Evolutionary conservation across 2,888 invertebrate genomes (phyloP).

Genomic region (Melanostoma scalare): DNA sequence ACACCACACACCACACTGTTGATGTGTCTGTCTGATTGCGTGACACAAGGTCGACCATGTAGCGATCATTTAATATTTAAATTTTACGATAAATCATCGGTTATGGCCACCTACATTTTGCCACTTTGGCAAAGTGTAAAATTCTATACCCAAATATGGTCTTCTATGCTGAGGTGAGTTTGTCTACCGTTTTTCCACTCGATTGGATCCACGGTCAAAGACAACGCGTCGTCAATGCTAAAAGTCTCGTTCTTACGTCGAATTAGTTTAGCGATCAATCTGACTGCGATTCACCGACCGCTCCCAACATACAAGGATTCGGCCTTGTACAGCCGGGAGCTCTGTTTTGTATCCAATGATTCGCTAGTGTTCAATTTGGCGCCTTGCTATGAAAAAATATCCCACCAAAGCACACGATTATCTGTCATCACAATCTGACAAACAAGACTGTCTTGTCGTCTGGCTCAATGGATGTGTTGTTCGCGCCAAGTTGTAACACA

Average conservation of each 20-base stretch:
- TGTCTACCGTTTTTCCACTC: conserved; percentile 21
- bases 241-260: conserved; percentile 44
- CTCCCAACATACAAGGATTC: conserved; percentile 56
- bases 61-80: conserved; percentile 72
- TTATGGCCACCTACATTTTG: conserved; percentile 69
- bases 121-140: conserved; percentile 45
- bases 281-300: conserved; percentile 33
- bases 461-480: conserved; percentile 47
- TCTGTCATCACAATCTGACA: conserved; percentile 62
- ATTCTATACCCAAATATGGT: conserved; percentile 66
- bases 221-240: conserved; percentile 1
- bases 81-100: conserved; percentile 69
- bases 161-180: conserved; percentile 21
- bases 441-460: conserved; percentile 44
- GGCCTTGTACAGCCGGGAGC: conserved; percentile 70
- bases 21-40: conserved; percentile 56
- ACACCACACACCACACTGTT: conserved; percentile 18
- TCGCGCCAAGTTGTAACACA: conserved; percentile 62
- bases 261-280: conserved; percentile 70
- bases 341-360: conserved; percentile 31
- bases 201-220: conserved; percentile 51
- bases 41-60: conserved; percentile 71
- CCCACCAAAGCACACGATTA: conserved; percentile 50
- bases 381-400: conserved; percentile 55
- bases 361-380: conserved; percentile 56